These are phyloP conservation scores for Telmatherina bonti DNA, from an alignment of 2,797 vertebrate species.

Conservation along the genomic window DNA sequence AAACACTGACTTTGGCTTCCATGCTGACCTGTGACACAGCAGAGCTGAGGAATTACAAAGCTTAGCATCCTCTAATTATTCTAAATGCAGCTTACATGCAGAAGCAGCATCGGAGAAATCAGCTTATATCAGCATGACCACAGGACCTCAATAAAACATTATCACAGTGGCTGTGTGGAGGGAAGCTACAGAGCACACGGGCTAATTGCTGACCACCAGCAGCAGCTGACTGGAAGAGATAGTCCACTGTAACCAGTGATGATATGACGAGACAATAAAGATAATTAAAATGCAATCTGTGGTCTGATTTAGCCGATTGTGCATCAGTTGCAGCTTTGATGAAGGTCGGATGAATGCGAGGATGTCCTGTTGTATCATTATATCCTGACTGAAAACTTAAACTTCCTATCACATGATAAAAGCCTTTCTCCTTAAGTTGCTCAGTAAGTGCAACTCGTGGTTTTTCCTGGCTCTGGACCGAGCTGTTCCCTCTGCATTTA, in stretches of 20 bases:
- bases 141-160: slow-evolving; percentile 64
- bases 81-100: slow-evolving; percentile 83
- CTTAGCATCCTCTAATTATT: slow-evolving; percentile 85
- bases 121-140: slow-evolving; percentile 78
- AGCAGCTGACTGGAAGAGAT: slow-evolving; percentile 53
- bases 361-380: background rate
- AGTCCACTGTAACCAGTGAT: slow-evolving; percentile 29
- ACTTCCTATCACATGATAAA: background rate
- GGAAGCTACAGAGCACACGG: slow-evolving; percentile 37
- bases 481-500: background rate
- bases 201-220: slow-evolving; percentile 73
- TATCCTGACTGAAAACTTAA: slow-evolving; percentile 10
- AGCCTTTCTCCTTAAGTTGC: background rate
- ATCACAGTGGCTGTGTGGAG: slow-evolving; percentile 41
- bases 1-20: slow-evolving; percentile 52
- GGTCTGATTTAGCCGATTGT: slow-evolving; percentile 46
- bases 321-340: slow-evolving; percentile 12
- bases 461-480: background rate
- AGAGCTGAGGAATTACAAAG: slow-evolving; percentile 75
- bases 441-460: background rate
- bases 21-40: slow-evolving; percentile 69
- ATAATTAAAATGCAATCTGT: slow-evolving; percentile 69
- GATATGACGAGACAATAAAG: slow-evolving; percentile 61
- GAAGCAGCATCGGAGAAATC: slow-evolving; percentile 75
- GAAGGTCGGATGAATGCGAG: slow-evolving; percentile 2